Evolutionary conservation across 2,888 invertebrate species (phyloP), one percentile per base, ranked within the genome.

Genomic region (Koerneria pararmatus): DNA sequence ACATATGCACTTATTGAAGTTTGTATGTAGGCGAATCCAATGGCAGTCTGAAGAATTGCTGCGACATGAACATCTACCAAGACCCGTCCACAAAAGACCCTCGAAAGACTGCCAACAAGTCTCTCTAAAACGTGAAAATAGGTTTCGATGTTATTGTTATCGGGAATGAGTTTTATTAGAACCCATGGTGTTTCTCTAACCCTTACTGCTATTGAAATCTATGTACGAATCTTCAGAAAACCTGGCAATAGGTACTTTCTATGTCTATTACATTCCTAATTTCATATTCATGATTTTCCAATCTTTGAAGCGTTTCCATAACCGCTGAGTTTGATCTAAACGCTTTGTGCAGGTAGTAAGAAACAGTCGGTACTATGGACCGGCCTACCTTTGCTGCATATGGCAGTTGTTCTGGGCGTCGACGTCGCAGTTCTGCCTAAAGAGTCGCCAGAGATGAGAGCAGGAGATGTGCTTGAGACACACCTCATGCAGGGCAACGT

Each of bases 1-100:
- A 82, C 80, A 82, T 29, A 82, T 82, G 71, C 82, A 82, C 66
- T 82, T 82, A 68, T 82, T 82, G 69, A 80, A 82, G 66, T 77
- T 82, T 49, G 82, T 82, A 59, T 80, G 81, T 49, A 82, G 71
- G 11, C 81, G 71, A 59, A 82, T 82, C 82, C 82, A 82, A 62
- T 82, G 82, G 58, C 82, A 82, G 67, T 82, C 82, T 27, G 76
- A 76, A 1, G 73, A 69, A 56, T 72, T 72, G 31, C 73, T 67
- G 19, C 63, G 64, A 65, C 82, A 82, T 5, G 73, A 72, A 64
- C 82, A 82, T 53, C 73, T 73, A 19, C 81, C 81, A 24, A 82
- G 70, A 24, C 82, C 82, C 3, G 81, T 78, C 82, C 82, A 82
- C 24, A 75, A 76, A 56, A 82, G 72, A 5, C 82, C 82, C 60